These are phyloP conservation scores for Panthera leo DNA, from an alignment of 2,113 vertebrate genomes.

Conservation along the genomic window DNA sequence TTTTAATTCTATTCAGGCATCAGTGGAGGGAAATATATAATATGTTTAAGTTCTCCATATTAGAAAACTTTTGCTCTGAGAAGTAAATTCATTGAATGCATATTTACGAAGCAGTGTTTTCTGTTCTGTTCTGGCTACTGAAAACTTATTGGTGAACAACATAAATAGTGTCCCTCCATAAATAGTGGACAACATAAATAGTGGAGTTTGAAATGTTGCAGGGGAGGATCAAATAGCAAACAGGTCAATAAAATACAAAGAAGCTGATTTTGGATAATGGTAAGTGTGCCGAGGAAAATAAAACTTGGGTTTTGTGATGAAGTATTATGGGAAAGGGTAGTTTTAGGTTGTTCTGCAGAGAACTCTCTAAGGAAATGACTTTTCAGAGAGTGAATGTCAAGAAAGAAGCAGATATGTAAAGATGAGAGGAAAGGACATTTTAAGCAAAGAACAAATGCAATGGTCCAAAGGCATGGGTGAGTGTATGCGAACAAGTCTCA, in stretches of 20 bases:
- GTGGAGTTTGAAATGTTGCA: neutral
- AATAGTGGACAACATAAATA: too few relatives aligned
- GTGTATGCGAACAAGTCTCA: neutral
- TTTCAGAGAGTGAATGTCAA: neutral
- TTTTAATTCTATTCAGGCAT: neutral
- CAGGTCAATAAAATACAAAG: too few relatives aligned
- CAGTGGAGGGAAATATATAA: neutral
- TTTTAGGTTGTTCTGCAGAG: neutral
- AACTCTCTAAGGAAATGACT: neutral
- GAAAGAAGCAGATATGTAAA: neutral
- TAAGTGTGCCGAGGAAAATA: neutral
- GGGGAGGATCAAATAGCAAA: neutral
- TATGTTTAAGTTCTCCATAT: neutral
- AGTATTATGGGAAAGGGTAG: neutral
- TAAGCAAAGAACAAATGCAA: neutral
- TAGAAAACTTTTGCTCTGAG: neutral
- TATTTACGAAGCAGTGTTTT: neutral
- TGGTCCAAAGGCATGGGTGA: neutral
- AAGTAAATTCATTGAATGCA: neutral
- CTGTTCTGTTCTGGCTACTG: neutral
- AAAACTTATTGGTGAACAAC: neutral
- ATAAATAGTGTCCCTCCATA: neutral
- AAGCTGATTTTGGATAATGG: neutral
- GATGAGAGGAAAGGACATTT: neutral
- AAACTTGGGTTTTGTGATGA: neutral